Percentiles rank a stretch among this genome's conserved stretches.
phyloP scores from a whole-genome alignment of 2,113 vertebrate species.

The Ovibos moschatus region DNA sequence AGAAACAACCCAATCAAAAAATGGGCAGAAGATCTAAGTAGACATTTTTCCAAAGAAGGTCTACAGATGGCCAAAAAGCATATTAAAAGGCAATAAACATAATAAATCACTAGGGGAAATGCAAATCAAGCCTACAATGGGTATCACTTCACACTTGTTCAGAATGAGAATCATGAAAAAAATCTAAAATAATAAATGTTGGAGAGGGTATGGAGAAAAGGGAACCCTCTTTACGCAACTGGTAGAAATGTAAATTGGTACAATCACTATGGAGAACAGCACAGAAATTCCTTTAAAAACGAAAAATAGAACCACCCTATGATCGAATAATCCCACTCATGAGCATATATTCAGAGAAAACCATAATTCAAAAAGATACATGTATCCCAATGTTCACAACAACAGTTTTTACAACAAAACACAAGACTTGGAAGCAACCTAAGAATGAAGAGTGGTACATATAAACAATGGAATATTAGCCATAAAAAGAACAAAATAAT shows the following conservation, averaged over 20 bases:
- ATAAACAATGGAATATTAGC: neutral
- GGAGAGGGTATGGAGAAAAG: neutral
- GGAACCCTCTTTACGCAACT: rapidly evolving
- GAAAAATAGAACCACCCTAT: neutral
- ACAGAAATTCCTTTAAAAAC: neutral
- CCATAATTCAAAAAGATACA: neutral
- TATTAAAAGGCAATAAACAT: neutral
- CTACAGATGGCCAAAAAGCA: neutral
- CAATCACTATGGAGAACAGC: neutral
- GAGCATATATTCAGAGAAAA: neutral
- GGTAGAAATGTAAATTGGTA: neutral
- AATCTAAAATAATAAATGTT: neutral
- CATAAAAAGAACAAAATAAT: neutral
- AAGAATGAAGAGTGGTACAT: neutral
- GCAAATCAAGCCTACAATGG: neutral
- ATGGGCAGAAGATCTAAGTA: neutral
- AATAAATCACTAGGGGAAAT: neutral
- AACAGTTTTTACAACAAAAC: neutral
- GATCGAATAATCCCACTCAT: neutral
- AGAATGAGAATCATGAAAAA: neutral
- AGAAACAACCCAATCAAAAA: neutral
- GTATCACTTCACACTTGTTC: neutral
- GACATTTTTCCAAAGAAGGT: neutral
- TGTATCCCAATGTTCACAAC: neutral
- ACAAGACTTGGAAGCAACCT: neutral